Conservation (phyloP, 1,140 invertebrate species). For the Ceratina calcarata region DNA sequence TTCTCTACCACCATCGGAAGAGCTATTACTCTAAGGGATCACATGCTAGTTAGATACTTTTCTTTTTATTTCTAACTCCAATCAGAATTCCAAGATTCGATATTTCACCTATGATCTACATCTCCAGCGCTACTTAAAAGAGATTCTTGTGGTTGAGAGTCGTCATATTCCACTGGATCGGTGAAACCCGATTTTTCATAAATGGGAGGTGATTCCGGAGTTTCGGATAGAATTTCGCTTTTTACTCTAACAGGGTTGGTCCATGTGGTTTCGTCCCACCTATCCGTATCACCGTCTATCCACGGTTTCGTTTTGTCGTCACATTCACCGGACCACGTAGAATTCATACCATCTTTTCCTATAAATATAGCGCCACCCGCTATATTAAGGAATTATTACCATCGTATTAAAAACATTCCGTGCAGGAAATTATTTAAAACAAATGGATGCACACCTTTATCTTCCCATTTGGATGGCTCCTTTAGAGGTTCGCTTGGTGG, state of each 20-base stretch:
- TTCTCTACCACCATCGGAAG: constrained; percentile 73
- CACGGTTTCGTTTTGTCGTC: constrained; percentile 73
- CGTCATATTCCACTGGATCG: constrained; percentile 83
- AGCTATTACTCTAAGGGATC: constrained; percentile 70
- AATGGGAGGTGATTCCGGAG: constrained; percentile 85
- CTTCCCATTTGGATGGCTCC: constrained; percentile 73
- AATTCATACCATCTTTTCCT: constrained; percentile 75
- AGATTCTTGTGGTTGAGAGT: constrained; percentile 76
- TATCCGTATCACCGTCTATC: constrained; percentile 72
- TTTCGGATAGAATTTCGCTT: constrained; percentile 76
- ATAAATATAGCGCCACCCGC: constrained; percentile 49
- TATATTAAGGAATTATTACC: constrained; percentile 12
- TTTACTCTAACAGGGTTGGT: constrained; percentile 65
- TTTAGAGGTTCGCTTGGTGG: constrained; percentile 71
- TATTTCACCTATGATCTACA: constrained; percentile 81
- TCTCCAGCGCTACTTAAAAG: constrained; percentile 79
- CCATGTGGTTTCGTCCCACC: constrained; percentile 76
- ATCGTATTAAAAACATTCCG: too few relatives aligned
- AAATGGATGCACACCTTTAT: constrained; percentile 68
- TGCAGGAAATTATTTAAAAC: not conserved
- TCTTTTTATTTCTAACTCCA: not conserved
- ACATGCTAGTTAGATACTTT: not conserved
- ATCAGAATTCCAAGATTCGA: constrained; percentile 12
- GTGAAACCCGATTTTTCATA: constrained; percentile 83
- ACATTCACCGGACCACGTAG: constrained; percentile 70